Evolutionary conservation across 2,113 vertebrate species (phyloP).

Genomic region (Dasyprocta punctata): DNA sequence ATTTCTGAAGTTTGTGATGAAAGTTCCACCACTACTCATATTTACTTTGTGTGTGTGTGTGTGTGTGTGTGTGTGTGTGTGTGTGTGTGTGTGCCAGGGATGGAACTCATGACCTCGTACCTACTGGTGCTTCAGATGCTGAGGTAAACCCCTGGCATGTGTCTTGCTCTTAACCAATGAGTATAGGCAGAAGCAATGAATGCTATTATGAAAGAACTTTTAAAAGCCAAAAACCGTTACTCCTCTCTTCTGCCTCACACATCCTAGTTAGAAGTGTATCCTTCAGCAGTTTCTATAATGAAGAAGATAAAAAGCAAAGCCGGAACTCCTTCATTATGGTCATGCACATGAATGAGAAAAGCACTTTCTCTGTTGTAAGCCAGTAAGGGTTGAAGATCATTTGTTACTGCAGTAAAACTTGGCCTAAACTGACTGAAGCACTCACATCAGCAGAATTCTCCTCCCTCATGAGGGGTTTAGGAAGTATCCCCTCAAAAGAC

Average conservation of each 20-base stretch:
- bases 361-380: neutral
- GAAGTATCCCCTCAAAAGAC: neutral
- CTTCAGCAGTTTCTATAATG: neutral
- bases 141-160: neutral
- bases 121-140: no score
- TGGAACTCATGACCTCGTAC: no score
- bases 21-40: neutral
- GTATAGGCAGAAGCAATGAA: neutral
- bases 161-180: neutral
- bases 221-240: neutral
- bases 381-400: neutral
- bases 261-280: neutral
- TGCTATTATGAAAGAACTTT: neutral
- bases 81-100: no score
- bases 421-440: neutral
- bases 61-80: no score
- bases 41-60: no score
- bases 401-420: neutral
- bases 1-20: neutral
- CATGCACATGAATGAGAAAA: neutral
- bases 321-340: neutral
- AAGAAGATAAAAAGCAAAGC: neutral
- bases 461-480: neutral
- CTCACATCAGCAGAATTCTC: no score
- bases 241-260: neutral